Conservation (phyloP, 2,113 vertebrate species). For the Dasypus novemcinctus region DNA sequence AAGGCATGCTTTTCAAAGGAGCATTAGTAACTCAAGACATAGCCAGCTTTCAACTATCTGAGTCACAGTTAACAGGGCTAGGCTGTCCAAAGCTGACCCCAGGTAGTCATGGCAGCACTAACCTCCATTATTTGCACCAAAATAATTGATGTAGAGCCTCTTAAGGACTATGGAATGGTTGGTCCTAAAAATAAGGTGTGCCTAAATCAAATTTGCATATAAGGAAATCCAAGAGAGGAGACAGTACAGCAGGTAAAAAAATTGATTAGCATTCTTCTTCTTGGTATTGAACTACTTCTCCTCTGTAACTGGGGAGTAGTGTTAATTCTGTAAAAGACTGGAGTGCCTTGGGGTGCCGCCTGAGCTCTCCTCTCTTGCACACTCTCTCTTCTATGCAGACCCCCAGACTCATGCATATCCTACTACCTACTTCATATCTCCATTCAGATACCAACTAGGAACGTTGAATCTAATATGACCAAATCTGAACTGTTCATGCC, state of each 20-base stretch:
- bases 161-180: not conserved
- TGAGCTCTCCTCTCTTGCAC: not conserved
- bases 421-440: not conserved
- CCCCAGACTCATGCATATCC: not conserved
- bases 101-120: not conserved
- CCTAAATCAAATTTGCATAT: not conserved
- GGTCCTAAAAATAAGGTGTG: not conserved
- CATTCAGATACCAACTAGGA: not conserved
- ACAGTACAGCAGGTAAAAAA: not conserved
- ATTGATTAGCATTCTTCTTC: not conserved
- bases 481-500: not conserved
- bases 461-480: not conserved
- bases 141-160: not conserved
- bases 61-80: not conserved
- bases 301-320: not conserved
- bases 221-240: not conserved
- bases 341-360: not conserved
- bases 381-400: too few species aligned
- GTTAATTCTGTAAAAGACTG: not conserved
- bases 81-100: not conserved
- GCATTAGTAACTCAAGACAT: not conserved
- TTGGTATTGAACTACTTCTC: not conserved
- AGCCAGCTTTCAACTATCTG: not conserved
- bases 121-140: not conserved
- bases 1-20: constrained; percentile 33